Evolutionary conservation across 2,888 invertebrate genomes (phyloP).

Genomic region (Thereva unica): DNA sequence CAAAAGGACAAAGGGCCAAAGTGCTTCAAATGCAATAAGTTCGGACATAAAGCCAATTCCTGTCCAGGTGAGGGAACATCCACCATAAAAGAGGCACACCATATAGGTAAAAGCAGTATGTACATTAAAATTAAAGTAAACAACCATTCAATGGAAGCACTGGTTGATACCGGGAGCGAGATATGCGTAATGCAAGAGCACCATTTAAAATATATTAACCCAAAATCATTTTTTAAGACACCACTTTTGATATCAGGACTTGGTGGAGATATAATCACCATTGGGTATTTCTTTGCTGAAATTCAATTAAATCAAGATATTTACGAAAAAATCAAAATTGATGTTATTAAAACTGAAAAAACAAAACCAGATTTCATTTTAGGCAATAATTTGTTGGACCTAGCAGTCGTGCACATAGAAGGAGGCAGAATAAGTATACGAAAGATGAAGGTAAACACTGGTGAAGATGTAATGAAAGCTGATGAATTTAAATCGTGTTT

Average conservation of each 20-base stretch:
- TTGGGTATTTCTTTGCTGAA: not conserved
- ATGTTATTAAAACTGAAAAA: not conserved
- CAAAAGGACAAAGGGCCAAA: too few species aligned
- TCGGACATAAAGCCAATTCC: not conserved
- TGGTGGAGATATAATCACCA: not conserved
- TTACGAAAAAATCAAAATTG: not conserved
- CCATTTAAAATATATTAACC: not conserved
- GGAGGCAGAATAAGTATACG: too few species aligned
- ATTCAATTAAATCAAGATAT: not conserved
- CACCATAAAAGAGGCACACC: not conserved
- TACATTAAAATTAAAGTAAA: not conserved
- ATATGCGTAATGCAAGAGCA: not conserved
- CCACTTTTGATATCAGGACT: not conserved
- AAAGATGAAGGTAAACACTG: not conserved
- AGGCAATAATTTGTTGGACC: not conserved
- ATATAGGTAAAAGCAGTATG: not conserved
- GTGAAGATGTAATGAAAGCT: not conserved
- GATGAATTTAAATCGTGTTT: not conserved
- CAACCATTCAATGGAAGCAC: not conserved
- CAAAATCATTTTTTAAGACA: not conserved
- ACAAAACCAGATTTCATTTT: not conserved
- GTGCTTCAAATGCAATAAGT: too few species aligned
- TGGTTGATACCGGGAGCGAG: not conserved
- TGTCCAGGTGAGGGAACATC: slow-evolving; percentile 7
- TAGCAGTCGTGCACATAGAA: not conserved